These are phyloP conservation scores for Atta texana DNA, from an alignment of 1,140 invertebrate species.

Conservation along the genomic window DNA sequence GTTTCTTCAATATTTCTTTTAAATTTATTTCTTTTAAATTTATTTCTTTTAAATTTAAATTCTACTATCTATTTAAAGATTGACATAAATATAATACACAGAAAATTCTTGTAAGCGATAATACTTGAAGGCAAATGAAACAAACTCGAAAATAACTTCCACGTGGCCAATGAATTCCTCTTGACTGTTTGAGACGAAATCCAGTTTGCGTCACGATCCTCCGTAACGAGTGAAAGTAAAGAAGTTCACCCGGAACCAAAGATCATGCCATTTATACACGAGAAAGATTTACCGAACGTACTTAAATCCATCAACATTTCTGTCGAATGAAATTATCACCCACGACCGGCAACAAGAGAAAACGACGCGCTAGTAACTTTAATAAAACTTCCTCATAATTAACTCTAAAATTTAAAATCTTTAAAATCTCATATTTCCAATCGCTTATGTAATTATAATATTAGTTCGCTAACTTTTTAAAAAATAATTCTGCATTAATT, in stretches of 20 bases:
- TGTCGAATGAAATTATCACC: slow-evolving; percentile 46
- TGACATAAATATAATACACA: no score
- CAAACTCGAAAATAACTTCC: slow-evolving; percentile 38
- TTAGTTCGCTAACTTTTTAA: background rate
- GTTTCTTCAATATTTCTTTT: background rate
- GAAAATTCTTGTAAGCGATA: no score
- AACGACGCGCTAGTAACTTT: slow-evolving; percentile 47
- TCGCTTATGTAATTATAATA: background rate
- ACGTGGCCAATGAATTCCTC: slow-evolving; percentile 48
- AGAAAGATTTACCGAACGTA: slow-evolving; percentile 30
- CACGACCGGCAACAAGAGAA: slow-evolving; percentile 42
- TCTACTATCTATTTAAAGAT: background rate
- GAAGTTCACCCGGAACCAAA: slow-evolving; percentile 79
- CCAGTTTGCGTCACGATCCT: slow-evolving; percentile 79
- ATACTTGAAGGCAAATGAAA: background rate
- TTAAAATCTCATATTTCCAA: background rate
- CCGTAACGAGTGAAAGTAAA: slow-evolving; percentile 84
- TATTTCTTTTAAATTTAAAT: background rate
- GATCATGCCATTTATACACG: slow-evolving; percentile 62
- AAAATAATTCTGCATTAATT: background rate
- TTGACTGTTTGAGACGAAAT: slow-evolving; percentile 63
- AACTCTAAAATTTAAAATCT: background rate
- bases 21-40: background rate
- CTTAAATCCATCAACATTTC: slow-evolving; percentile 58
- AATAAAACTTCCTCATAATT: slow-evolving; percentile 1